Conservation (phyloP, 1,140 invertebrate genomes). For the Carposina sasakii region DNA sequence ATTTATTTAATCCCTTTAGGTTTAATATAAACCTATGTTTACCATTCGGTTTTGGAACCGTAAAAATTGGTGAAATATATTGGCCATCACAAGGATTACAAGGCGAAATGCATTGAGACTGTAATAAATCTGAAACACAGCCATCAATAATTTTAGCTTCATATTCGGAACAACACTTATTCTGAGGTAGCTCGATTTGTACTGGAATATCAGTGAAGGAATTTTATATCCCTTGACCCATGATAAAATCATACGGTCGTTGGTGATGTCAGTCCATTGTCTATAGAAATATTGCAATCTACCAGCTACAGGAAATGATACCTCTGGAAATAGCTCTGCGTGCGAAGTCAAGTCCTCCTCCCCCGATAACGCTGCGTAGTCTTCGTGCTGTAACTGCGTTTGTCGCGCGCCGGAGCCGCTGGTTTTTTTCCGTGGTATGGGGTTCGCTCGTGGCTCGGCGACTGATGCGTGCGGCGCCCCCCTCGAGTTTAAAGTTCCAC, state of each 20-base stretch:
- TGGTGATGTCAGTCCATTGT: constrained; percentile 4
- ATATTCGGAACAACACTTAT: not conserved
- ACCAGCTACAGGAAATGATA: too few species aligned
- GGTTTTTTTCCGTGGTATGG: too few species aligned
- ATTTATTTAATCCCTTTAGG: constrained; percentile 17
- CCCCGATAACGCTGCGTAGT: too few species aligned
- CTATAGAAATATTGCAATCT: constrained; percentile 7
- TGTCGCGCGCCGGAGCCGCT: too few species aligned
- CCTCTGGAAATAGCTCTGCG: too few species aligned
- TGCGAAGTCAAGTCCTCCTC: too few species aligned
- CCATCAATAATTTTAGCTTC: not conserved
- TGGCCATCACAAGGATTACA: constrained; percentile 4
- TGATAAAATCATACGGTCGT: not conserved
- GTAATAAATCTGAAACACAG: not conserved
- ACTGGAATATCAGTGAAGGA: constrained; percentile 1
- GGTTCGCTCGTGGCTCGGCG: too few species aligned
- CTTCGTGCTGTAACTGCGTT: too few species aligned
- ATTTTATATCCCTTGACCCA: constrained; percentile 12
- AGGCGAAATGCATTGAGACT: not conserved
- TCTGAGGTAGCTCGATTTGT: not conserved
- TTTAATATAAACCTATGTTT: constrained; percentile 15
- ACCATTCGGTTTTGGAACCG: constrained; percentile 11
- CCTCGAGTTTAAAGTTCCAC: too few species aligned
- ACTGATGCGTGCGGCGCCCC: too few species aligned
- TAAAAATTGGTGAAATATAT: constrained; percentile 9